phyloP scores from a whole-genome alignment of 2,888 invertebrate genomes.

The Drosophila hamatofila region DNA sequence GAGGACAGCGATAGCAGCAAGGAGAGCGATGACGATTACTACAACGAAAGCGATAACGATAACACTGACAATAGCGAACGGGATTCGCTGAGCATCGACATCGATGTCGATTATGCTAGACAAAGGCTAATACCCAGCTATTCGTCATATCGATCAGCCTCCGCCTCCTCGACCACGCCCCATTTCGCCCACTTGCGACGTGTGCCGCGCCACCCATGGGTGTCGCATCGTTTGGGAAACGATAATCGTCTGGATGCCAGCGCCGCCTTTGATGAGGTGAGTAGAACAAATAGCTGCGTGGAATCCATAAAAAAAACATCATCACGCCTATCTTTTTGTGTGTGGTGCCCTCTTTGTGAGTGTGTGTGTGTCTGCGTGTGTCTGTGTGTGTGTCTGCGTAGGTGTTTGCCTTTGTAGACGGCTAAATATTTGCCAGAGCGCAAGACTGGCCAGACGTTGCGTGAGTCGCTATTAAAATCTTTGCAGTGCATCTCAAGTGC shows the following conservation, averaged over 20 bases:
- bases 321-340: slow-evolving; percentile 32
- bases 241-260: slow-evolving; percentile 48
- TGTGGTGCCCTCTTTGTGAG: slow-evolving; percentile 11
- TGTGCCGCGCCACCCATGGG: slow-evolving; percentile 22
- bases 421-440: slow-evolving; percentile 51
- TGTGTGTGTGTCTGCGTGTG: background rate
- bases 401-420: slow-evolving; percentile 5
- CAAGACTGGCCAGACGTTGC: slow-evolving; percentile 13
- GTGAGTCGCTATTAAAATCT: slow-evolving; percentile 40
- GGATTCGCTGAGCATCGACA: slow-evolving; percentile 41
- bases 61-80: slow-evolving; percentile 45
- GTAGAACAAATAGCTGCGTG: slow-evolving; percentile 49
- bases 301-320: slow-evolving; percentile 56
- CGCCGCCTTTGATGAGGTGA: slow-evolving; percentile 58
- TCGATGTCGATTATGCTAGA: slow-evolving; percentile 30
- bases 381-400: background rate
- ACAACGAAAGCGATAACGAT: slow-evolving; percentile 42
- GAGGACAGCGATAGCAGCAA: slow-evolving; percentile 29
- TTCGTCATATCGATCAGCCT: background rate
- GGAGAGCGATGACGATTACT: slow-evolving; percentile 28
- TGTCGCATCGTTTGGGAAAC: slow-evolving; percentile 17
- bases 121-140: slow-evolving; percentile 2
- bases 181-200: background rate
- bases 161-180: background rate
- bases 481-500: slow-evolving; percentile 15